Conservation (phyloP, 2,797 vertebrate genomes). For the Gymnothorax reevesii region DNA sequence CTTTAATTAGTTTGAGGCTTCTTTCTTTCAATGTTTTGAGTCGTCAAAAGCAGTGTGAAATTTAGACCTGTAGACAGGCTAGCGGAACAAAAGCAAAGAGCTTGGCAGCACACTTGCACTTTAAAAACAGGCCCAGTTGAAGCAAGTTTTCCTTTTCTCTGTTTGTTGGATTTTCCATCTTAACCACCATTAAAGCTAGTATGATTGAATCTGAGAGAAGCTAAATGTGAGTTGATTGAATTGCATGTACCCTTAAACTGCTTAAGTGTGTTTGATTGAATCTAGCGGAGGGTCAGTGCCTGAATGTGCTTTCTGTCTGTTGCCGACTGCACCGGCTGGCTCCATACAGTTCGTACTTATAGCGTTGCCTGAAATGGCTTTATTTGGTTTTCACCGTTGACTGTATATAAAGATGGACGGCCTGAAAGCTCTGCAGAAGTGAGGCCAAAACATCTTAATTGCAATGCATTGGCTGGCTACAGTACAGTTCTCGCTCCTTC, state of each 20-base stretch:
- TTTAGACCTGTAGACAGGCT: background rate
- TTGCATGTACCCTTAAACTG: background rate
- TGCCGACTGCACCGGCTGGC: background rate
- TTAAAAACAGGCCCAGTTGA: background rate
- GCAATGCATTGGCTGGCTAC: no score
- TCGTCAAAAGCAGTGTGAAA: background rate
- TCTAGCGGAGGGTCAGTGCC: background rate
- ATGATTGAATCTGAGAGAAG: background rate
- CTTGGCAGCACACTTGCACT: no score
- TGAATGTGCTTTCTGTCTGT: background rate
- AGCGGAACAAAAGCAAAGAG: background rate
- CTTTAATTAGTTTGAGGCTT: background rate
- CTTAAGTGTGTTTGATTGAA: constrained; percentile 2
- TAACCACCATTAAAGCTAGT: background rate
- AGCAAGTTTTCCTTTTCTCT: background rate
- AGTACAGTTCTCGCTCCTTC: no score
- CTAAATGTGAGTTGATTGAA: background rate
- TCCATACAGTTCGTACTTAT: background rate
- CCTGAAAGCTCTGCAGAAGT: no score
- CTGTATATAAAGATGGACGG: no score
- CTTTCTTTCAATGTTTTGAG: background rate
- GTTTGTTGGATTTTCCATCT: background rate
- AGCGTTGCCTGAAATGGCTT: background rate
- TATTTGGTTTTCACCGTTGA: background rate
- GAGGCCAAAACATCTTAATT: no score